Evolutionary conservation across 2,888 invertebrate species (phyloP).

Genomic region (Hyposoter dolosus): DNA sequence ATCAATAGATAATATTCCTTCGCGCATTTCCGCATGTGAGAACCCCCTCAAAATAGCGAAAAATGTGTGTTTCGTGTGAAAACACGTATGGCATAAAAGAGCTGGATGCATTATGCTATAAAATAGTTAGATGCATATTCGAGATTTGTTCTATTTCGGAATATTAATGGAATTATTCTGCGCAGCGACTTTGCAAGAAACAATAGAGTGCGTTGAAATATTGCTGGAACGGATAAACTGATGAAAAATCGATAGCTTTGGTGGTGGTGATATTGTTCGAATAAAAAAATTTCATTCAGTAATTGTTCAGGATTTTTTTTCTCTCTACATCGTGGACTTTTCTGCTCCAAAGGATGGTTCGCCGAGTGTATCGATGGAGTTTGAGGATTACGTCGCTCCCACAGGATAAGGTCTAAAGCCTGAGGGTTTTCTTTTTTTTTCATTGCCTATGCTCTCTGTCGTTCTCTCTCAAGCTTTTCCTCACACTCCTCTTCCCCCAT

Average conservation of each 20-base stretch:
- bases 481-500: conserved; percentile 28
- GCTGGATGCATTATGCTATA: not conserved
- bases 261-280: not conserved
- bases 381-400: conserved; percentile 54
- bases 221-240: too few relatives aligned
- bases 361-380: conserved; percentile 37
- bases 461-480: conserved; percentile 6
- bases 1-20: conserved; percentile 2
- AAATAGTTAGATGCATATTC: not conserved
- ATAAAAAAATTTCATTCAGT: not conserved
- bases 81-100: not conserved
- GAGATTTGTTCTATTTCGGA: not conserved
- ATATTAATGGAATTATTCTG: not conserved
- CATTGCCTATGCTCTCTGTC: conserved; percentile 13
- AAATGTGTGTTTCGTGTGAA: not conserved
- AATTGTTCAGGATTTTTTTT: conserved; percentile 3
- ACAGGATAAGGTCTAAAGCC: conserved; percentile 40
- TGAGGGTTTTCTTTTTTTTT: conserved; percentile 16
- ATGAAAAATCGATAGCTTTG: too few relatives aligned
- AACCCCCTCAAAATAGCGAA: not conserved
- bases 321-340: conserved; percentile 12
- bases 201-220: too few relatives aligned
- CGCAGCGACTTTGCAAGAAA: too few relatives aligned
- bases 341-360: conserved; percentile 12
- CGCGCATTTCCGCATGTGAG: not conserved